Percentiles rank a stretch among this genome's conserved stretches.
phyloP scores from a whole-genome alignment of 2,797 vertebrate species.

The Melanotaenia pygmaea region DNA sequence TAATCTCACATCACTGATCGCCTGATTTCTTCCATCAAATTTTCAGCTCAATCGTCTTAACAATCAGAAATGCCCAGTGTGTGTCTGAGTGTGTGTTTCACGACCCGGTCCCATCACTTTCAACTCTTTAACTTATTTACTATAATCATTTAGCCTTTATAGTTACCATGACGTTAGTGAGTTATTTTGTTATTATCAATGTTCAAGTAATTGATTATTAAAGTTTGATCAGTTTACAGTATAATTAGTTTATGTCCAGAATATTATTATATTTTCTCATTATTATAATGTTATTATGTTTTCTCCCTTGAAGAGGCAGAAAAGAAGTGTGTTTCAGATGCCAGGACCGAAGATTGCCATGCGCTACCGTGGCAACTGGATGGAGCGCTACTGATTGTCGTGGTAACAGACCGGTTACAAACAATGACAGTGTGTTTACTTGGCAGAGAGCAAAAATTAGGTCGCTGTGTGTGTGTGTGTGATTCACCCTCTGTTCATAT shows the following conservation, averaged over 20 bases:
- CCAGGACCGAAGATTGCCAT: background rate
- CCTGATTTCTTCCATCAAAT: constrained; percentile 37
- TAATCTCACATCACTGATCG: constrained; percentile 26
- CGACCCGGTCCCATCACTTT: background rate
- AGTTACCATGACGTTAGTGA: background rate
- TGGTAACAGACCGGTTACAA: constrained; percentile 45
- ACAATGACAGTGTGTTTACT: constrained; percentile 69
- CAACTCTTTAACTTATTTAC: background rate
- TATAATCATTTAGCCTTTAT: background rate
- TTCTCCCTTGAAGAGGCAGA: background rate
- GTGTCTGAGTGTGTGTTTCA: constrained; percentile 4
- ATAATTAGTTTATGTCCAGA: background rate
- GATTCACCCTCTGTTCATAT: background rate
- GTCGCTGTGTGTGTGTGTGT: constrained; percentile 17
- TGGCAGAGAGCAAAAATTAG: constrained; percentile 35
- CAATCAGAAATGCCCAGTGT: constrained; percentile 3
- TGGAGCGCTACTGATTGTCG: constrained; percentile 19
- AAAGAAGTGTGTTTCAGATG: background rate
- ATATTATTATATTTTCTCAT: too few species aligned
- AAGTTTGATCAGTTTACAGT: background rate
- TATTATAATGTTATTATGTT: background rate
- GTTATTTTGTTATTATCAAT: background rate
- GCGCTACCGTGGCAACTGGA: constrained; percentile 41
- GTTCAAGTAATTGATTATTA: background rate
- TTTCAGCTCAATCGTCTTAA: constrained; percentile 27